Evolutionary conservation across 2,113 vertebrate genomes (phyloP).

Genomic region (Plotosus lineatus): DNA sequence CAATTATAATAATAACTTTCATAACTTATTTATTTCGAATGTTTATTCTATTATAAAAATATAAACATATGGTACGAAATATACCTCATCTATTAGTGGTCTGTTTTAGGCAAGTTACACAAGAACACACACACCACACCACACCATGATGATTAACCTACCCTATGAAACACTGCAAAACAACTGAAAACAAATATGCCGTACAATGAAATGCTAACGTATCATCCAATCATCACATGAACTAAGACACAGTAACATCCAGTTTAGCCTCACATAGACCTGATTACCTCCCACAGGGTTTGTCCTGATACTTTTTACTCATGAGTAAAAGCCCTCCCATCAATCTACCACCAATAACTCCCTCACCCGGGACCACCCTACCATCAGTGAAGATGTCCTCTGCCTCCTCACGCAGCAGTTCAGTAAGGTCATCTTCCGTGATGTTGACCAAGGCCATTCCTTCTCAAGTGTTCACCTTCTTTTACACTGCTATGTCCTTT

Average conservation of each 20-base stretch:
- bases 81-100: not conserved
- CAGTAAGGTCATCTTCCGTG: constrained; percentile 66
- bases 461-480: constrained; percentile 16
- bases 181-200: not conserved
- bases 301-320: not conserved
- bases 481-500: constrained; percentile 42
- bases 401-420: constrained; percentile 69
- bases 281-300: not conserved
- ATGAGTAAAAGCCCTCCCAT: not conserved
- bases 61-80: not conserved
- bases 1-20: not conserved
- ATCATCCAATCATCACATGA: not conserved
- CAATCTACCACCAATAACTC: constrained; percentile 34
- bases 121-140: constrained; percentile 60
- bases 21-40: not conserved
- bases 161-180: not conserved
- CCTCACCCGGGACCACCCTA: constrained; percentile 56
- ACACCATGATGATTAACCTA: not conserved
- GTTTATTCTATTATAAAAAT: not conserved
- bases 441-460: constrained; percentile 65
- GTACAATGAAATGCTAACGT: not conserved
- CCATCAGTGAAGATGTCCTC: constrained; percentile 75
- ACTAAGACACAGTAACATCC: not conserved
- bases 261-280: not conserved
- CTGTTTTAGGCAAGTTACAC: constrained; percentile 49